phyloP scores from a whole-genome alignment of 2,888 invertebrate species.

The Apamea crenata region DNA sequence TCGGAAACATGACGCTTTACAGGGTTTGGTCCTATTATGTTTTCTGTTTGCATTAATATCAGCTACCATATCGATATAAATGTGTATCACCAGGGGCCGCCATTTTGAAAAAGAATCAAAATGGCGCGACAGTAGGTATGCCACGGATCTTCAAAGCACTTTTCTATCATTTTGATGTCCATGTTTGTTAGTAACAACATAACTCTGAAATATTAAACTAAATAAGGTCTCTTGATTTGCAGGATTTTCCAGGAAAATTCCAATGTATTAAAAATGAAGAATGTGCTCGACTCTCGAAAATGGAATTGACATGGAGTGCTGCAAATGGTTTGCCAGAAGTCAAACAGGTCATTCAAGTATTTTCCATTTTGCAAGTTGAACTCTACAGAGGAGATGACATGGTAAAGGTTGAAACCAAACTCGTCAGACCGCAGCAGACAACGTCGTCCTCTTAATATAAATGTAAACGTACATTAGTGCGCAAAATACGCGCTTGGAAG shows the following conservation, averaged over 20 bases:
- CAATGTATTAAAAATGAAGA: conserved; percentile 83
- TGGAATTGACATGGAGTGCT: conserved; percentile 83
- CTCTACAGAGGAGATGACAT: conserved; percentile 85
- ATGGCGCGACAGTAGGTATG: no score
- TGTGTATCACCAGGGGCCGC: background rate
- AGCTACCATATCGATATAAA: background rate
- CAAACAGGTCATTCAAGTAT: conserved; percentile 84
- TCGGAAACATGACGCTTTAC: no score
- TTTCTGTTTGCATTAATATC: background rate
- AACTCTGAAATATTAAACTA: conserved; percentile 18
- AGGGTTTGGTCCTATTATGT: no score
- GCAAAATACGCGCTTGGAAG: background rate
- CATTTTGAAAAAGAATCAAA: no score
- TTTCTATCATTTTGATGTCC: background rate
- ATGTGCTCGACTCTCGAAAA: conserved; percentile 82
- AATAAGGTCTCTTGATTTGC: conserved; percentile 60
- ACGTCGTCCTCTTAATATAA: conserved; percentile 20
- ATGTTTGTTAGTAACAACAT: background rate
- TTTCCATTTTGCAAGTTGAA: conserved; percentile 83
- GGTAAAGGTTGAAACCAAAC: conserved; percentile 84
- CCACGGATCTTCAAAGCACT: no score
- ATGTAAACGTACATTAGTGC: background rate
- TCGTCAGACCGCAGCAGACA: conserved; percentile 76
- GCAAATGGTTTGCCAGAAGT: conserved; percentile 72
- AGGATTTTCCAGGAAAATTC: conserved; percentile 87